Conservation (phyloP, 2,797 vertebrate species). For the Spheniscus humboldti region DNA sequence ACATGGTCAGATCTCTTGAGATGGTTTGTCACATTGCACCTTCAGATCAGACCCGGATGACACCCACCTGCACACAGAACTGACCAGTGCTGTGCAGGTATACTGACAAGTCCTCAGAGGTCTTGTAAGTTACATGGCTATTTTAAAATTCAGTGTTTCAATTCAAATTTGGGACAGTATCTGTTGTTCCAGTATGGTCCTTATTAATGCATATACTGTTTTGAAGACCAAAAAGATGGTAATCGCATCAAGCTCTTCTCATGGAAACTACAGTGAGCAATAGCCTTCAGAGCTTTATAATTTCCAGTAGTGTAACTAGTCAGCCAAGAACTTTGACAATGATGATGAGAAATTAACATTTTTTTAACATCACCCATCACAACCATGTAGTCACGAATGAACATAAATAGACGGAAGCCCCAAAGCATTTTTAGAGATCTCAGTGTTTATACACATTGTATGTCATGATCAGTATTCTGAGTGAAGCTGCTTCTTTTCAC, state of each 20-base stretch:
- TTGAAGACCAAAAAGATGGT: not conserved
- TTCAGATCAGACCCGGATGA: not conserved
- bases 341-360: not conserved
- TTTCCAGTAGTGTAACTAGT: not conserved
- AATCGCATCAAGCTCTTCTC: not conserved
- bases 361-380: not conserved
- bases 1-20: not conserved
- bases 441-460: not conserved
- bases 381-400: not conserved
- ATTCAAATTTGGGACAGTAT: not conserved
- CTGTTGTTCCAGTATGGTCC: not conserved
- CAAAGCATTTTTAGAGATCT: not conserved
- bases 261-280: not conserved
- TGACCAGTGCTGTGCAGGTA: not conserved
- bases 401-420: fast-evolving
- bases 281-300: not conserved
- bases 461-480: not conserved
- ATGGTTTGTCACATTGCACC: not conserved
- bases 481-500: not conserved
- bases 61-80: not conserved
- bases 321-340: not conserved
- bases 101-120: not conserved
- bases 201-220: not conserved
- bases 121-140: not conserved
- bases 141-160: not conserved